A percentile compares a stretch with the other conserved stretches of the same genome.
Evolutionary conservation across 2,888 invertebrate species (phyloP).

Genomic region (Sesia bembeciformis): DNA sequence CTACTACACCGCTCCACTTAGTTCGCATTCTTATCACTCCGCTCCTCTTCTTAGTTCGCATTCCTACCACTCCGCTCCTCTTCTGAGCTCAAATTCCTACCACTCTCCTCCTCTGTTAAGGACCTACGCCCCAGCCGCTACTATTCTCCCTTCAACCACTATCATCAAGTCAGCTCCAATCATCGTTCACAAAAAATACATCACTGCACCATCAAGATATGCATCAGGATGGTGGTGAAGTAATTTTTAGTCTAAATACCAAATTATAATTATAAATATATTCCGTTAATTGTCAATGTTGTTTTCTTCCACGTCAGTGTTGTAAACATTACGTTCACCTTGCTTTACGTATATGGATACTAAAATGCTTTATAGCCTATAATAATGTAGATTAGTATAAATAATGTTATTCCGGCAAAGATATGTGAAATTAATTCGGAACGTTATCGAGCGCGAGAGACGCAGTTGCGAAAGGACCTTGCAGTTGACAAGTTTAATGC

Average conservation of each 20-base stretch:
- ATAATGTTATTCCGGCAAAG: too few relatives aligned
- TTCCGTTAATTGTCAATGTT: too few relatives aligned
- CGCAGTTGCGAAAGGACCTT: background rate
- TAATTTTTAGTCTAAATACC: too few relatives aligned
- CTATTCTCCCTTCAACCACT: slow-evolving; percentile 6
- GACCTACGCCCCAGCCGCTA: slow-evolving; percentile 4
- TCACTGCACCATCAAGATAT: slow-evolving; percentile 11
- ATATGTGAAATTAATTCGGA: too few relatives aligned
- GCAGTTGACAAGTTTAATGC: background rate
- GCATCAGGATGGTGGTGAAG: slow-evolving; percentile 17
- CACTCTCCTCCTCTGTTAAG: slow-evolving; percentile 8
- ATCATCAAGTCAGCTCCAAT: background rate
- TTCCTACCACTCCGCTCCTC: slow-evolving; percentile 10
- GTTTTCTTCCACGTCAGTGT: too few relatives aligned
- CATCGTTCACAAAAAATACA: background rate
- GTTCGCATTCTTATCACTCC: slow-evolving; percentile 7
- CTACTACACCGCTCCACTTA: slow-evolving; percentile 5
- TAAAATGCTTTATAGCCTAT: too few relatives aligned
- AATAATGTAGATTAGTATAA: too few relatives aligned
- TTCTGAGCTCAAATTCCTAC: slow-evolving; percentile 10
- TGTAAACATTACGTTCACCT: too few relatives aligned
- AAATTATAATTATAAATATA: too few relatives aligned
- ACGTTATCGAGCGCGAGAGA: too few relatives aligned
- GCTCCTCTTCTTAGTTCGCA: slow-evolving; percentile 4
- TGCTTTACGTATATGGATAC: too few relatives aligned